Percentiles rank a stretch among this genome's conserved stretches.
Evolutionary conservation across 2,797 vertebrate genomes (phyloP).

Genomic region (Enteromius trimaculatus): DNA sequence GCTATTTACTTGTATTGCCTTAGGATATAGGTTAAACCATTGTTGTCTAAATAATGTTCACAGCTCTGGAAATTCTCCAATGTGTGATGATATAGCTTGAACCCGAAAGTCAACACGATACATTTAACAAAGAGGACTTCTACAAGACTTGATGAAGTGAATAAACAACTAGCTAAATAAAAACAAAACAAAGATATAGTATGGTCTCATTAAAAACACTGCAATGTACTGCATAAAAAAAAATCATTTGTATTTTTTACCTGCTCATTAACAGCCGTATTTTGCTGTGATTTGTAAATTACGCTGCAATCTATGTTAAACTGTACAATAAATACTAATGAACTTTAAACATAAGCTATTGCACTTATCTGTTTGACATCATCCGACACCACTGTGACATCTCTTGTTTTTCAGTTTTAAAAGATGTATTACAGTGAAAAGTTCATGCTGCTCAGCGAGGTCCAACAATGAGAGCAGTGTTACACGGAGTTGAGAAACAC

Average conservation of each 20-base stretch:
- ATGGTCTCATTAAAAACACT: neutral
- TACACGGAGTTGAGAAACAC: conserved; percentile 64
- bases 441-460: conserved; percentile 57
- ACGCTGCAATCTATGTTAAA: neutral
- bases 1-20: conserved; percentile 11
- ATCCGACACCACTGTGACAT: conserved; percentile 26
- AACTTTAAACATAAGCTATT: conserved; percentile 11
- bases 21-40: conserved; percentile 16
- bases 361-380: conserved; percentile 3
- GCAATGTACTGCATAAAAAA: neutral
- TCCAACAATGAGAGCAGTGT: conserved; percentile 59
- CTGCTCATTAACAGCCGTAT: neutral
- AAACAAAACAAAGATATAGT: neutral
- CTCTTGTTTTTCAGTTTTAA: conserved; percentile 55
- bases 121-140: conserved; percentile 10
- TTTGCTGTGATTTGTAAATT: neutral
- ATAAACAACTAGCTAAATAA: neutral
- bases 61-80: conserved; percentile 4
- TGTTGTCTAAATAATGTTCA: conserved; percentile 12
- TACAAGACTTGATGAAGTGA: neutral
- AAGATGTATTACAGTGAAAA: conserved; percentile 63
- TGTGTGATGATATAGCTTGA: neutral
- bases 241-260: neutral
- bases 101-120: conserved; percentile 5
- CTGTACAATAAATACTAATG: neutral